Evolutionary conservation across 2,888 invertebrate genomes (phyloP), one percentile per base, ranked within the genome.

Genomic region (Mesorhabditis belari): DNA sequence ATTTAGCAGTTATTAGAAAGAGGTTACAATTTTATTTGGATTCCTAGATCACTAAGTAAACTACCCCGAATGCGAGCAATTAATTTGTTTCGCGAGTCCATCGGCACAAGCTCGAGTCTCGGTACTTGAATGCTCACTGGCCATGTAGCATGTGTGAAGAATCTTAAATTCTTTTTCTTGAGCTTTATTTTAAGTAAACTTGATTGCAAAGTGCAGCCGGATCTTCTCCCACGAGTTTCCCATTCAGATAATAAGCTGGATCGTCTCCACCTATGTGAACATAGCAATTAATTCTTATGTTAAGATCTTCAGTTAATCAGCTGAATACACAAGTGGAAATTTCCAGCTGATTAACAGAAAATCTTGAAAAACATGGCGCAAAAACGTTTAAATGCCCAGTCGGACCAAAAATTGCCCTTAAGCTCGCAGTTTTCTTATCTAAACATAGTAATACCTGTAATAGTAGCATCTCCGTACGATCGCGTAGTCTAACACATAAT

Each of bases 111-210:
- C 85, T 77, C 88, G 88, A 0, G 96, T 98, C 77, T 92, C 91
- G 65, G 86, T 85, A 44, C 95, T 94, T 6, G 94, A 95, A 83
- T 98, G 95, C 75, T 92, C 90, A 0, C 92, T 89, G 0, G 88
- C 94, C 95, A 99, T 94, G 81, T 95, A 98, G 82, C 94, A 94
- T 0, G 96, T 98, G 44, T 92, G 90, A 58, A 98, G 86, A 23
- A 98, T 80, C n/a, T 88, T 86, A 74, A 89, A 88, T 9, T 35
- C 44, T 9, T 9, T 9, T n/a, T 35, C 1, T 9, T 35, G n/a
- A 35, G n/a, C 12, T 17, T 35, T 9, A n/a, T 26, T 27, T 50
- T 12, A 19, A 54, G 6, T 19, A 21, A 5, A 70, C 70, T 63
- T 67, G 63, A n/a, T 68, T 64, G 56, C 77, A 77, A 9, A 79